These are phyloP conservation scores for Colinus virginianus DNA, from an alignment of 2,113 vertebrate genomes.

Conservation along the genomic window DNA sequence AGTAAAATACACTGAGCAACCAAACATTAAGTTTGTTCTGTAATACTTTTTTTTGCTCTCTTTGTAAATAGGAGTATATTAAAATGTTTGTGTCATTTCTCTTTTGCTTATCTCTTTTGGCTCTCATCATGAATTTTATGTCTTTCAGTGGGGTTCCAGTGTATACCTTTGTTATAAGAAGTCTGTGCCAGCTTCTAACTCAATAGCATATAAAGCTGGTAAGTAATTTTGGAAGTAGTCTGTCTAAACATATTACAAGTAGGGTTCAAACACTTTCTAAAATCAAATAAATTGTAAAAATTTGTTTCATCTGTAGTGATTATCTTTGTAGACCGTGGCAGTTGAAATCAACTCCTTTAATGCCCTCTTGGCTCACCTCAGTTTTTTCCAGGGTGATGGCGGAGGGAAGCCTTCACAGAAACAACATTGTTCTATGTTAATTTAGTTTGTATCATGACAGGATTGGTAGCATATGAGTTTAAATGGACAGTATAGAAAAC, in stretches of 20 bases:
- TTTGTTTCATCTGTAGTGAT: background rate
- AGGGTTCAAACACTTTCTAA: background rate
- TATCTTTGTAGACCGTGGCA: background rate
- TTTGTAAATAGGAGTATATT: background rate
- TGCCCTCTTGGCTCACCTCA: background rate
- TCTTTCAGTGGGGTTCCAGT: slow-evolving; percentile 95
- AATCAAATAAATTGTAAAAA: background rate
- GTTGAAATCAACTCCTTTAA: background rate
- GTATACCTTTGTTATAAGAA: slow-evolving; percentile 99
- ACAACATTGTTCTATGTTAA: background rate
- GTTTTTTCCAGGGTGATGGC: background rate
- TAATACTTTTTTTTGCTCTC: background rate
- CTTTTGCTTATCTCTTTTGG: background rate
- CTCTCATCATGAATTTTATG: background rate
- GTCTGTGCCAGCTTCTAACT: slow-evolving; percentile 95
- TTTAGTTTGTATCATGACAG: background rate
- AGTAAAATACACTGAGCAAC: background rate
- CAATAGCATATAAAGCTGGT: slow-evolving; percentile 97
- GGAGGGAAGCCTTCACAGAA: background rate
- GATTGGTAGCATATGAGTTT: background rate
- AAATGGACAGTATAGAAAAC: background rate
- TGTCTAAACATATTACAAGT: background rate
- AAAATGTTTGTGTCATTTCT: background rate
- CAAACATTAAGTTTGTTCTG: background rate
- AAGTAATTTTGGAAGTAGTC: slow-evolving; percentile 71